Conservation (phyloP, 2,113 vertebrate genomes). For the Lophotis ruficrista region DNA sequence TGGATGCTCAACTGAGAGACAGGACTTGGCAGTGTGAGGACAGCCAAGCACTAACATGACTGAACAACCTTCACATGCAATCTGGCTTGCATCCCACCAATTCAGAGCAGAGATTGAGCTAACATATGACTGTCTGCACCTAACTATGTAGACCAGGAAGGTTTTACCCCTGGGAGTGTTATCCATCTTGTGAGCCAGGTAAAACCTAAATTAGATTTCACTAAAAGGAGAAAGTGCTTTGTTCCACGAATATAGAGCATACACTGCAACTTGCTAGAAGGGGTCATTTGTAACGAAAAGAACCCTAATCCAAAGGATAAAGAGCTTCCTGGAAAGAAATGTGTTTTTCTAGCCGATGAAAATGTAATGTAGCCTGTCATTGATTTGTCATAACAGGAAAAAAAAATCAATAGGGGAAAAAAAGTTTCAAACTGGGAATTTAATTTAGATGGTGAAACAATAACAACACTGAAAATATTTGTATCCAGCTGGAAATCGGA, state of each 20-base stretch:
- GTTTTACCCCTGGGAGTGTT: background rate
- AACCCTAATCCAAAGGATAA: background rate
- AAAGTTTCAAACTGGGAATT: conserved; percentile 25
- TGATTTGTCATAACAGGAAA: conserved; percentile 12
- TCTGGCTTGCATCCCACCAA: background rate
- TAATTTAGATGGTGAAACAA: conserved; percentile 42
- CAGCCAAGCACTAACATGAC: background rate
- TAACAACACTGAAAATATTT: conserved; percentile 33
- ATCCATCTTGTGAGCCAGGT: background rate
- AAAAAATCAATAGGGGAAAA: background rate
- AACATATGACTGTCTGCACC: background rate
- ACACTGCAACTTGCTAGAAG: background rate
- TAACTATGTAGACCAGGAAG: background rate
- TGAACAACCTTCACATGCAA: background rate
- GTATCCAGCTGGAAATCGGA: conserved; percentile 14
- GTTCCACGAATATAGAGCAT: background rate
- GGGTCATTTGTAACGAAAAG: background rate
- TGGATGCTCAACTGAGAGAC: background rate
- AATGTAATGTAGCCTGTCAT: conserved; percentile 7
- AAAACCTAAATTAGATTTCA: background rate
- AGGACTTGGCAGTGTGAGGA: background rate
- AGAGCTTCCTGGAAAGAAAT: background rate
- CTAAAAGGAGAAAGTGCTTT: background rate
- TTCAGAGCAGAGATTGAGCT: background rate
- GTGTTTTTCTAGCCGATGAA: background rate